Evolutionary conservation across 2,797 vertebrate genomes (phyloP).

Genomic region (Parauchenoglanis ngamensis): DNA sequence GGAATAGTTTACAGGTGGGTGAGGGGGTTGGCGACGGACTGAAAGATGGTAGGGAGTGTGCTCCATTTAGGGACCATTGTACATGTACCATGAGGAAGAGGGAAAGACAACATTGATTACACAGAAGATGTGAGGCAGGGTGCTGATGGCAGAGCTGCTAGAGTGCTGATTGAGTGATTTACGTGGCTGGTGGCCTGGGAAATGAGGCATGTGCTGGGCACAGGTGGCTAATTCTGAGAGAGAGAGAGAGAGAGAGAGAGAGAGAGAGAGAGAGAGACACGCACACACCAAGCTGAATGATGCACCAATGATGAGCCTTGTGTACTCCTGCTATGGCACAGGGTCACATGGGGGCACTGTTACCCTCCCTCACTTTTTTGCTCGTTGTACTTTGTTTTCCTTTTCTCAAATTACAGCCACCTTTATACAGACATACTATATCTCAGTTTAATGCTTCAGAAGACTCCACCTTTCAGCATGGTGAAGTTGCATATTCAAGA

Average conservation of each 20-base stretch:
- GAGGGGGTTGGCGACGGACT: background rate
- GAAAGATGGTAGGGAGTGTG: constrained; percentile 3
- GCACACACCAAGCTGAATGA: constrained; percentile 32
- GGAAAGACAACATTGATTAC: constrained; percentile 62
- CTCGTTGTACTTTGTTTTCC: constrained; percentile 10
- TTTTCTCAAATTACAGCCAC: constrained; percentile 21
- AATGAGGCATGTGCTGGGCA: constrained; percentile 49
- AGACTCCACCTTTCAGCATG: background rate
- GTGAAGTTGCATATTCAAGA: background rate
- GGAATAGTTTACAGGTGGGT: constrained; percentile 42
- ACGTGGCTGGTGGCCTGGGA: constrained; percentile 53
- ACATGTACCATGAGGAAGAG: constrained; percentile 26
- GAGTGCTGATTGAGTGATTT: constrained; percentile 62
- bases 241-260: background rate
- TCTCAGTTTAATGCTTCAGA: constrained; percentile 13
- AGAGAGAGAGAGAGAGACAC: background rate
- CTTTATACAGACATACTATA: constrained; percentile 22
- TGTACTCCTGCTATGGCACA: constrained; percentile 41
- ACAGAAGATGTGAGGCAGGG: constrained; percentile 54
- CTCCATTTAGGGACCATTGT: constrained; percentile 37
- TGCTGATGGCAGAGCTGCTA: constrained; percentile 48
- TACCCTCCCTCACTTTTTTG: constrained; percentile 21
- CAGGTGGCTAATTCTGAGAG: constrained; percentile 46
- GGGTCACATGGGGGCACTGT: constrained; percentile 48
- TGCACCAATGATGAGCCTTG: constrained; percentile 51